Conservation (phyloP, 2,888 invertebrate genomes). For the Caenorhabditis sp. region DNA sequence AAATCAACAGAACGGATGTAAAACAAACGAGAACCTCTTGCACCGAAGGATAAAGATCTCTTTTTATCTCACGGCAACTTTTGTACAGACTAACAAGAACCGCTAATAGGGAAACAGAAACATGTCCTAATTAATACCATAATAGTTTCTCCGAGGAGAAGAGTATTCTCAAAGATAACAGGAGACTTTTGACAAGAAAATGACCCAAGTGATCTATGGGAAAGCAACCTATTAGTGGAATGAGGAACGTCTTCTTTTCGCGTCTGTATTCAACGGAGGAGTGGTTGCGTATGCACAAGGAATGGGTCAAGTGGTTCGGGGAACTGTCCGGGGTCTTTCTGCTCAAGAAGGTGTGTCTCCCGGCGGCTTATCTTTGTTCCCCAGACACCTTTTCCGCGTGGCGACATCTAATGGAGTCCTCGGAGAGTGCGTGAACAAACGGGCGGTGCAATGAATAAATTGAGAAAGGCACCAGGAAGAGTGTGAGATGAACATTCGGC, state of each 20-base stretch:
- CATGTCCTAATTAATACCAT: constrained; percentile 6
- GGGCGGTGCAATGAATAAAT: constrained; percentile 26
- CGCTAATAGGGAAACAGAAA: not conserved
- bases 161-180: too few relatives aligned
- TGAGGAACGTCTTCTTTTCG: constrained; percentile 2
- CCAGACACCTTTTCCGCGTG: not conserved
- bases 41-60: too few relatives aligned
- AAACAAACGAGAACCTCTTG: too few relatives aligned
- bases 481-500: constrained; percentile 28
- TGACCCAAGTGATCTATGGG: not conserved
- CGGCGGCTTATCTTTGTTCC: constrained; percentile 38
- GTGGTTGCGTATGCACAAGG: constrained; percentile 28
- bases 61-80: constrained; percentile 1
- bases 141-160: too few relatives aligned
- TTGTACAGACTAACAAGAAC: not conserved
- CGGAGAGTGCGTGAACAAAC: constrained; percentile 5
- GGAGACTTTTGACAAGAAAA: constrained; percentile 44
- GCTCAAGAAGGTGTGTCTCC: constrained; percentile 41
- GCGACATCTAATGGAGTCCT: constrained; percentile 14
- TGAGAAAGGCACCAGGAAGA: not conserved
- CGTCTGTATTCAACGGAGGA: constrained; percentile 39
- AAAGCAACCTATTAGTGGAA: not conserved
- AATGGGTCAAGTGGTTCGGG: constrained; percentile 37
- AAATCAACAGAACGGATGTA: too few relatives aligned
- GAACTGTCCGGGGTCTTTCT: constrained; percentile 6